A percentile compares a stretch with the other conserved stretches of the same genome.
phyloP scores from a whole-genome alignment of 2,888 invertebrate species.

The Autographa pulchrina region DNA sequence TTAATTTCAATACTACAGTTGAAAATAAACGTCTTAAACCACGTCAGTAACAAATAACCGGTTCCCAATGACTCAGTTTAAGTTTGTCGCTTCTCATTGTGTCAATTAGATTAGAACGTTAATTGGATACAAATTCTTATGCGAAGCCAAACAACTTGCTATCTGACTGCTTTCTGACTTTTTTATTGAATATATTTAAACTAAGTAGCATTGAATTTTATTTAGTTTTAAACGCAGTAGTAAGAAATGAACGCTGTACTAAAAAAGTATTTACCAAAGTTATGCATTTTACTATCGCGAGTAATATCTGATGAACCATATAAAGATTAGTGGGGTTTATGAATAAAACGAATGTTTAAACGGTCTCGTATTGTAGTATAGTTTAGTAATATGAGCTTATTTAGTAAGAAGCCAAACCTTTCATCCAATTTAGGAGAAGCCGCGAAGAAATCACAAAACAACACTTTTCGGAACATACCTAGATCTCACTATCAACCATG shows the following conservation, averaged over 20 bases:
- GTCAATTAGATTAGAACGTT: slow-evolving; percentile 59
- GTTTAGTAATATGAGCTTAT: background rate
- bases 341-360: background rate
- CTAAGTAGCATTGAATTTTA: background rate
- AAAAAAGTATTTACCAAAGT: background rate
- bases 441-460: slow-evolving; percentile 74
- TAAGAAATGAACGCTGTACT: background rate
- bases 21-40: slow-evolving; percentile 11
- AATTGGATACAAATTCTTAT: slow-evolving; percentile 58
- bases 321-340: background rate
- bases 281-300: background rate
- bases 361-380: too few species aligned
- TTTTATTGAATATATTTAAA: slow-evolving; percentile 14
- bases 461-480: slow-evolving; percentile 71
- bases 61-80: slow-evolving; percentile 36
- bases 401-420: slow-evolving; percentile 59
- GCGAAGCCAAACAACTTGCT: slow-evolving; percentile 52
- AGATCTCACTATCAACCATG: slow-evolving; percentile 10
- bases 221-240: background rate
- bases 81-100: slow-evolving; percentile 48
- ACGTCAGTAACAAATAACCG: slow-evolving; percentile 23
- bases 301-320: background rate
- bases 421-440: slow-evolving; percentile 57
- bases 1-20: background rate
- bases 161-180: slow-evolving; percentile 37